Evolutionary conservation across 2,113 vertebrate species (phyloP).

Genomic region (Coreoperca whiteheadi): DNA sequence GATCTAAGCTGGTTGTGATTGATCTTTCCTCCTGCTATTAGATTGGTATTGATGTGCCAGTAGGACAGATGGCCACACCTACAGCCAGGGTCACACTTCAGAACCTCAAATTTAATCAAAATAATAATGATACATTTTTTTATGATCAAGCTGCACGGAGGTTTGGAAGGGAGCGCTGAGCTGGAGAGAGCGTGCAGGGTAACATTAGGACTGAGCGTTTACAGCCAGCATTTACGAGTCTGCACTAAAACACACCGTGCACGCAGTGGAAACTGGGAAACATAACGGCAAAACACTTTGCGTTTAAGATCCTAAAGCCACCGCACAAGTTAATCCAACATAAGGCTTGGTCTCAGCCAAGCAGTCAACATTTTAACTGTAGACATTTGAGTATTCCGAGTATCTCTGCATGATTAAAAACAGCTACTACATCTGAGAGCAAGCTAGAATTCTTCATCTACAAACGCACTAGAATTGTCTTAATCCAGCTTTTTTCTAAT

Average conservation of each 20-base stretch:
- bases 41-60: slow-evolving; percentile 78
- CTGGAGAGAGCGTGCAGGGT: slow-evolving; percentile 50
- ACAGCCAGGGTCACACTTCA: slow-evolving; percentile 66
- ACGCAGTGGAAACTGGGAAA: slow-evolving; percentile 39
- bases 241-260: slow-evolving; percentile 43
- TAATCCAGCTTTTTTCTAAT: not conserved
- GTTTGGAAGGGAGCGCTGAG: slow-evolving; percentile 44
- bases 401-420: slow-evolving; percentile 1
- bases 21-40: slow-evolving; percentile 76
- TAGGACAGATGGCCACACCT: slow-evolving; percentile 63
- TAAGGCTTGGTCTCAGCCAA: not conserved
- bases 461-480: not conserved
- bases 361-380: slow-evolving; percentile 1
- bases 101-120: slow-evolving; percentile 68
- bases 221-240: slow-evolving; percentile 54
- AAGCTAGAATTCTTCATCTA: slow-evolving; percentile 1
- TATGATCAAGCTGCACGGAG: slow-evolving; percentile 58
- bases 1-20: slow-evolving; percentile 78
- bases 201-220: slow-evolving; percentile 57
- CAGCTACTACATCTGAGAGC: not conserved
- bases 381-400: not conserved
- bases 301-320: slow-evolving; percentile 28
- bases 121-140: slow-evolving; percentile 68
- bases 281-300: slow-evolving; percentile 46
- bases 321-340: slow-evolving; percentile 9